phyloP scores from a whole-genome alignment of 1,140 invertebrate genomes.

The Probaryconus sp. region DNA sequence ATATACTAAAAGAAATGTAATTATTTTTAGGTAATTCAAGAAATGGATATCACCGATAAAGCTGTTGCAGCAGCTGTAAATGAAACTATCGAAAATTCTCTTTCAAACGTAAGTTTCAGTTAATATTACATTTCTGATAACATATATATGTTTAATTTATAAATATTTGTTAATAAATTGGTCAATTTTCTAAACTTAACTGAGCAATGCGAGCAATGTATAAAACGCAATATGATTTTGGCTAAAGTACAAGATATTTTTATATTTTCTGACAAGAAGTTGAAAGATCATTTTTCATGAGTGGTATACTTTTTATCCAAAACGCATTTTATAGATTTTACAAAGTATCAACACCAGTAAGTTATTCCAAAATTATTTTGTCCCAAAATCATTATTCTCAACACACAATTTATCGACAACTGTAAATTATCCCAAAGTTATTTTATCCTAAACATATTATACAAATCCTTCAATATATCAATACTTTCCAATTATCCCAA shows the following conservation, averaged over 20 bases:
- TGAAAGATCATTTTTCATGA: neutral
- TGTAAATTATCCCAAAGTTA: no score
- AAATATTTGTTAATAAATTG: neutral
- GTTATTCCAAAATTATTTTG: no score
- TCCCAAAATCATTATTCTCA: no score
- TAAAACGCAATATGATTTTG: neutral
- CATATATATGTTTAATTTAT: neutral
- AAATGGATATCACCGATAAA: slow-evolving; percentile 76
- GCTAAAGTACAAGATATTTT: neutral
- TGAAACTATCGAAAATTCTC: slow-evolving; percentile 72
- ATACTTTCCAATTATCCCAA: no score
- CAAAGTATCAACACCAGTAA: no score
- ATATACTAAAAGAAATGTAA: no score
- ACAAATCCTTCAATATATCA: no score
- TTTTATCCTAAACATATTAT: no score
- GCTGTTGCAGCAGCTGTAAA: slow-evolving; percentile 75
- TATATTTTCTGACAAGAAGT: neutral
- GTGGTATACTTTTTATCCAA: no score
- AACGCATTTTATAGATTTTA: no score
- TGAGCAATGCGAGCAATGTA: neutral
- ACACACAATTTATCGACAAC: no score
- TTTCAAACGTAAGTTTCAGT: slow-evolving; percentile 72
- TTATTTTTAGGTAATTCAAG: slow-evolving; percentile 71
- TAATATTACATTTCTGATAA: slow-evolving; percentile 3
- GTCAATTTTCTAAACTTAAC: slow-evolving; percentile 2